phyloP scores from a whole-genome alignment of 2,797 vertebrate genomes.

The Anomalospiza imberbis region DNA sequence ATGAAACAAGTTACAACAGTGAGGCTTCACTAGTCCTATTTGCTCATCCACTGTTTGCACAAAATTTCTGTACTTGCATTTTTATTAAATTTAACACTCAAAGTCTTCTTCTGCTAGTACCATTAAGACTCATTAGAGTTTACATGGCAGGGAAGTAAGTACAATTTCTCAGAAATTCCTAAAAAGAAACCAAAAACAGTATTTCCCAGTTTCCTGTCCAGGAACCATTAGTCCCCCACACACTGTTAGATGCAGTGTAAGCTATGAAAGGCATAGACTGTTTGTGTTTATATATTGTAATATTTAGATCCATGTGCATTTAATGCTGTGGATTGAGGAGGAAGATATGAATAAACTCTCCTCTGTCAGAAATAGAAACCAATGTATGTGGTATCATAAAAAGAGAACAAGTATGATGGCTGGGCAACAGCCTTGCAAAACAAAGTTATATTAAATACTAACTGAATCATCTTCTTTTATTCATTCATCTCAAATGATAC shows the following conservation, averaged over 20 bases:
- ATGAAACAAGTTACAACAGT: not conserved
- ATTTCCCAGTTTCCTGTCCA: not conserved
- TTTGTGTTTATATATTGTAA: no score
- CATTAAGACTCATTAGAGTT: not conserved
- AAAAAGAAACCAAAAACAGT: not conserved
- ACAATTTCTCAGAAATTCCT: not conserved
- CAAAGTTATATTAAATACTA: no score
- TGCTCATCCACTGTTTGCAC: not conserved
- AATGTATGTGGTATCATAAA: not conserved
- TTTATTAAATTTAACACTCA: not conserved
- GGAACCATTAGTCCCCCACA: not conserved
- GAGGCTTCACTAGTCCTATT: not conserved
- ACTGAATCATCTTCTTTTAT: no score
- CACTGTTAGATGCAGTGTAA: no score
- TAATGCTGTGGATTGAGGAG: no score
- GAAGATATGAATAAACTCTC: no score
- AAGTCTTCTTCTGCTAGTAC: not conserved
- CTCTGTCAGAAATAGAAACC: no score
- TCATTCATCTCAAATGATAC: no score
- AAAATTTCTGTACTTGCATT: not conserved
- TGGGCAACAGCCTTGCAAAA: no score
- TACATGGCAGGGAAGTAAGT: not conserved
- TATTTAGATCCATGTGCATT: no score
- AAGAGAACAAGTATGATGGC: not conserved
- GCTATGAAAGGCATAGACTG: no score